Base-by-base conservation (phyloP, 2,797 vertebrate species). In the Eutrigla gurnardus region DNA sequence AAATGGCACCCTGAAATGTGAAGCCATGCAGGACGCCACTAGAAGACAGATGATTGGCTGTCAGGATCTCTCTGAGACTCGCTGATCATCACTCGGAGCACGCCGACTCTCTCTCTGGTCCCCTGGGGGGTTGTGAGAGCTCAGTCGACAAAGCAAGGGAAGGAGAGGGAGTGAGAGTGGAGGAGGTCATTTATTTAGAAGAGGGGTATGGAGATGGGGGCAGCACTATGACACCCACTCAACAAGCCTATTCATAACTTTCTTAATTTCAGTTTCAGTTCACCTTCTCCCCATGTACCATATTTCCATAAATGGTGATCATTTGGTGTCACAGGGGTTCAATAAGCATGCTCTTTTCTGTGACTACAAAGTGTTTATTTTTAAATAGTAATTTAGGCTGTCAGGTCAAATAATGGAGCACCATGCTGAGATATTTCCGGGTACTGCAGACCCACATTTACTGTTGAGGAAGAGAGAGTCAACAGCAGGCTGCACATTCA, bases 71-170 rank as follows among this genome's bases (percentile, higher is more conserved):
- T 81, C 83, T 61, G 76, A 88, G 88, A 86, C 84, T 86, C 35
- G 70, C 90, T 88, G 91, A 93, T 93, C 88, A 90, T 90, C 89
- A 91, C 86, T 83, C 87, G 33, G 69, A 86, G 85, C 88, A 92
- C 76, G 81, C 88, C 87, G 84, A 53, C 80, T 75, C 78, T 68
- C 71, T 59, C 60, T 40, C 35, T 3, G 40, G n/a, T 78, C 74
- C 86, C 75, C 77, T 15, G 52, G 76, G 86, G 81, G 70, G 61
- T 70, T 80, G 76, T 63, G 87, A 77, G 77, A 83, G 81, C 83
- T 84, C 4, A 47, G 75, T 67, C 57, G 78, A 78, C 81, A 84
- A 82, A 85, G 83, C 55, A 32, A 66, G 57, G 49, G 80, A 78
- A 83, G 57, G 49, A 75, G 68, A 75, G 65, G 72, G 43, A 75